Evolutionary conservation across 2,113 vertebrate species (phyloP).

Genomic region (Rhombomys opimus): DNA sequence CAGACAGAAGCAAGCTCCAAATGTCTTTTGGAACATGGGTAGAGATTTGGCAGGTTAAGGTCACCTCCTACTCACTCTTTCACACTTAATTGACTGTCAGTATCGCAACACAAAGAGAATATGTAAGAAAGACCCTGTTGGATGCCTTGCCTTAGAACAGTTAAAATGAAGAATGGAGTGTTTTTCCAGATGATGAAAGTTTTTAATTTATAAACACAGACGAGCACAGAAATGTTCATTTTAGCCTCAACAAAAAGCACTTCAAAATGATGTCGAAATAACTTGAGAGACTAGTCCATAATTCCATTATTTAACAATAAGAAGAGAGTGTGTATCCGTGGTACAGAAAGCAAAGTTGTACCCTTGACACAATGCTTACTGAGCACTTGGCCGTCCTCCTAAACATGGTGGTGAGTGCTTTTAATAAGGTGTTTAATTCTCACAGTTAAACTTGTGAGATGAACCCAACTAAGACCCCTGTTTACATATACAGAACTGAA

Average conservation of each 20-base stretch:
- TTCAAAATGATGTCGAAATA: neutral
- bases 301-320: slow-evolving; percentile 21
- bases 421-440: neutral
- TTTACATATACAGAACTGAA: slow-evolving; percentile 13
- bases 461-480: neutral
- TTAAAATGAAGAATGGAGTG: neutral
- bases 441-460: slow-evolving; percentile 9
- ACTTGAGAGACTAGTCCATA: slow-evolving; percentile 4
- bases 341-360: neutral
- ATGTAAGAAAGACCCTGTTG: neutral
- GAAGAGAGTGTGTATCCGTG: no score
- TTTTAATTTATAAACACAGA: slow-evolving; percentile 21
- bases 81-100: slow-evolving; percentile 35
- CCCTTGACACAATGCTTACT: neutral
- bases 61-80: neutral
- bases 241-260: neutral
- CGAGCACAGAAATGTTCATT: neutral
- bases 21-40: neutral
- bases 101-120: slow-evolving; percentile 17
- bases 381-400: neutral
- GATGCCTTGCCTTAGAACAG: slow-evolving; percentile 25
- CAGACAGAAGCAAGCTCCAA: neutral
- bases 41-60: neutral
- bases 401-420: neutral
- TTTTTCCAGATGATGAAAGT: slow-evolving; percentile 40